Percentiles rank a stretch among this genome's conserved stretches.
phyloP scores from a whole-genome alignment of 35 echinoderm and acorn worm species.

The Acanthaster planci region DNA sequence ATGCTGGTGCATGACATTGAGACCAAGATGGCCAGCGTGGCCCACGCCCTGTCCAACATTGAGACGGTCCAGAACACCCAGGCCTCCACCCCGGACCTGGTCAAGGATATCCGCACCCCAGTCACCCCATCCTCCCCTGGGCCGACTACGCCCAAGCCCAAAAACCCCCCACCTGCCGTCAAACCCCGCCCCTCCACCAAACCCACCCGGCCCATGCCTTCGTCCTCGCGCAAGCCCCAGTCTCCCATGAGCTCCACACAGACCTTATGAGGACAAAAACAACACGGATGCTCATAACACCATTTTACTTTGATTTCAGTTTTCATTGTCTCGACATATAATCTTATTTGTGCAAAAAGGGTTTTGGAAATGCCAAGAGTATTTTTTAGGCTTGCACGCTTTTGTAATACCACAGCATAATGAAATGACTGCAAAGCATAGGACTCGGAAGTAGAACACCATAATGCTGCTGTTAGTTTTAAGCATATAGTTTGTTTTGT shows the following conservation, averaged over 20 bases:
- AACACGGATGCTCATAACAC: too few relatives aligned
- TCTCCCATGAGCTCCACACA: neutral
- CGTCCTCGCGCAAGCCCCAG: constrained; percentile 30
- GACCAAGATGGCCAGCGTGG: neutral
- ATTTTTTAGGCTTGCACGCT: too few relatives aligned
- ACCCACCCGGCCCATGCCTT: constrained; percentile 38
- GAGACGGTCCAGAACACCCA: neutral
- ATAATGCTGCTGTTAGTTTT: too few relatives aligned
- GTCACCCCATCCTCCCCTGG: constrained; percentile 21
- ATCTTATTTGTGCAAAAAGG: too few relatives aligned
- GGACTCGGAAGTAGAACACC: too few relatives aligned
- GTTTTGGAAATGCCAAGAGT: too few relatives aligned
- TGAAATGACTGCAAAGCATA: too few relatives aligned
- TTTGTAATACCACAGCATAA: too few relatives aligned
- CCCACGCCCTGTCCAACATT: neutral
- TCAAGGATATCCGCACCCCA: constrained; percentile 33
- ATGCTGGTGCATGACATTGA: neutral
- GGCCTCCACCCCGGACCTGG: constrained; percentile 36
- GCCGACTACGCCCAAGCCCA: neutral
- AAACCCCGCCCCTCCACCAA: constrained; percentile 29
- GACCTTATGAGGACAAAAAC: neutral
- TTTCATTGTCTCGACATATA: too few relatives aligned
- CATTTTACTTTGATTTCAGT: too few relatives aligned
- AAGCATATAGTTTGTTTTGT: too few relatives aligned
- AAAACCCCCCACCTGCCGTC: constrained; percentile 34